A percentile compares a stretch with the other conserved stretches of the same genome.
phyloP scores from a whole-genome alignment of 2,797 vertebrate species.

The Alfaro cultratus region DNA sequence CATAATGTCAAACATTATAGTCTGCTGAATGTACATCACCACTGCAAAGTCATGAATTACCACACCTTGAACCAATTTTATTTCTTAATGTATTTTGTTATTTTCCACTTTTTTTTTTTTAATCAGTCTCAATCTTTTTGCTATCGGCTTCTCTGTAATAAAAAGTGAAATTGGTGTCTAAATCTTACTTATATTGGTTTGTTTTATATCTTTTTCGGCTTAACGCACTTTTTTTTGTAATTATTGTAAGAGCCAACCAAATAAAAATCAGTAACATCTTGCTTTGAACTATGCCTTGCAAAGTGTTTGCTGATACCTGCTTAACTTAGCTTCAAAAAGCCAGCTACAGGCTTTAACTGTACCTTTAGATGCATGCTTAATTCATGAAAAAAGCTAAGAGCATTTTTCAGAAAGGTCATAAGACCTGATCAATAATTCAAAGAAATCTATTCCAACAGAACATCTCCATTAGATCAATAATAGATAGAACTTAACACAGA shows the following conservation, averaged over 20 bases:
- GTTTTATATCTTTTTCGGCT: background rate
- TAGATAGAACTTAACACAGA: background rate
- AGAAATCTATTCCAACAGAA: background rate
- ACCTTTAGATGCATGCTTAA: background rate
- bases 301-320: background rate
- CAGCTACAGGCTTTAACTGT: no score
- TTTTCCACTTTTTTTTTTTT: background rate
- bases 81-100: background rate
- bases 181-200: background rate
- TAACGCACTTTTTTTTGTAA: background rate
- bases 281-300: background rate
- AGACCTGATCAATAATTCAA: background rate
- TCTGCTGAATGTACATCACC: slow-evolving; percentile 9
- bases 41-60: background rate
- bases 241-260: background rate
- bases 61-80: background rate
- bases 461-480: background rate
- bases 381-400: background rate
- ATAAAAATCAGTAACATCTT: background rate
- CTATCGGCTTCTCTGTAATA: background rate
- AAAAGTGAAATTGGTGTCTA: background rate
- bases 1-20: background rate
- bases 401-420: background rate
- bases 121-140: background rate
- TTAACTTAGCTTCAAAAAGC: background rate